These are phyloP conservation scores for Okamejei kenojei DNA, from an alignment of 2,797 vertebrate genomes.

Conservation along the genomic window DNA sequence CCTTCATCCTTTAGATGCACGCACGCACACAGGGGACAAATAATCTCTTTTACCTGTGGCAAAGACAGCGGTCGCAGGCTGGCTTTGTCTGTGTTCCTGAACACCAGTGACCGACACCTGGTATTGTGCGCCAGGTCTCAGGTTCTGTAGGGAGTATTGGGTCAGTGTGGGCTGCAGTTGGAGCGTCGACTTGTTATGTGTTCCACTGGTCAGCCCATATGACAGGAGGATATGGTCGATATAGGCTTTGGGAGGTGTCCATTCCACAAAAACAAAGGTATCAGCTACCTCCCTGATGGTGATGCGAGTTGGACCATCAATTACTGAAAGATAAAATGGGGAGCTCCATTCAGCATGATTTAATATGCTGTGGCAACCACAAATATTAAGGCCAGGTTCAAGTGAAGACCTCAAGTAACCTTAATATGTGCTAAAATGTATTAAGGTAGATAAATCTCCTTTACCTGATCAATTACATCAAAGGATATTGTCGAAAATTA, in stretches of 20 bases:
- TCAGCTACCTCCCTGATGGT: constrained; percentile 86
- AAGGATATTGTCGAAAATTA: too few species aligned
- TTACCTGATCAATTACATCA: too few species aligned
- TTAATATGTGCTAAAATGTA: not conserved
- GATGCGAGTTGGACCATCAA: constrained; percentile 84
- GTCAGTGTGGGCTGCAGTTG: constrained; percentile 88
- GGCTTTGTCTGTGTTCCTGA: constrained; percentile 77
- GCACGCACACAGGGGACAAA: not conserved
- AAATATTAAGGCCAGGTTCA: not conserved
- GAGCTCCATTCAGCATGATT: not conserved
- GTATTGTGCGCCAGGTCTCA: constrained; percentile 79
- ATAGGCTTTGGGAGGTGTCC: constrained; percentile 80
- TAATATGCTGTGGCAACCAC: not conserved
- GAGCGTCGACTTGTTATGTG: constrained; percentile 80
- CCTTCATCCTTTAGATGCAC: not conserved
- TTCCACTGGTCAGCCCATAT: constrained; percentile 74
- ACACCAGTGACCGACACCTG: constrained; percentile 75
- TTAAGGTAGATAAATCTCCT: too few species aligned
- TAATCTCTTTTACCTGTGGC: constrained; percentile 68
- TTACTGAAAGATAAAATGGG: constrained; percentile 61
- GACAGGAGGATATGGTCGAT: constrained; percentile 85
- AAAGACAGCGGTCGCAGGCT: constrained; percentile 71
- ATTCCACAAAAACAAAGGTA: constrained; percentile 92
- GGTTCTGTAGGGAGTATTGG: constrained; percentile 87
- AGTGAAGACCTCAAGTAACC: not conserved